phyloP scores from a whole-genome alignment of 1,140 invertebrate genomes.

The Papilio xuthus region DNA sequence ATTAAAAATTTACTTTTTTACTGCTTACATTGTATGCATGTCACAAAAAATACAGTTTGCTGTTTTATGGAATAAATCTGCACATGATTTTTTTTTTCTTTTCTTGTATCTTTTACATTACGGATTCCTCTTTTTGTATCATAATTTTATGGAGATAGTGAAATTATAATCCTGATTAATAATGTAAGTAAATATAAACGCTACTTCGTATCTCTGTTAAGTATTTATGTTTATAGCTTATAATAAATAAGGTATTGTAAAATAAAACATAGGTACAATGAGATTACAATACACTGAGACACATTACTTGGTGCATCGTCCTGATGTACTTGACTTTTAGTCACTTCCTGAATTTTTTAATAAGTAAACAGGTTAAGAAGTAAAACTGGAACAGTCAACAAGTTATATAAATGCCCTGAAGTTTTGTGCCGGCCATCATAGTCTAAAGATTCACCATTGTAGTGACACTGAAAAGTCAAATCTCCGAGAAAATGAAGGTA shows the following conservation, averaged over 20 bases:
- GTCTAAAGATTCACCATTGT: conserved; percentile 53
- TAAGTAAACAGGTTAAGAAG: conserved; percentile 55
- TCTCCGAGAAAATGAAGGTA: conserved; percentile 62
- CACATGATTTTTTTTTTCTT: not conserved
- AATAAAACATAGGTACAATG: conserved; percentile 29
- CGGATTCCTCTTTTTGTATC: not conserved
- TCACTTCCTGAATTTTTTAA: conserved; percentile 72
- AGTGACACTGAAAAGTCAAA: conserved; percentile 54
- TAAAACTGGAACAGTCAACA: conserved; percentile 63
- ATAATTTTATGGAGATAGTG: conserved; percentile 40
- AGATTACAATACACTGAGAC: conserved; percentile 40
- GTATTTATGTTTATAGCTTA: conserved; percentile 36
- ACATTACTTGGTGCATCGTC: conserved; percentile 61
- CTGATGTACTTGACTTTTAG: conserved; percentile 71
- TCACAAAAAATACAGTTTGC: conserved; percentile 9
- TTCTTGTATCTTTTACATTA: not conserved
- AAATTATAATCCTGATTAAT: conserved; percentile 42
- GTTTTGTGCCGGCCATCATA: conserved; percentile 51
- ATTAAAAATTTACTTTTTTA: not conserved
- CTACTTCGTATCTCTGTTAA: not conserved
- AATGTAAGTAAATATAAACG: not conserved
- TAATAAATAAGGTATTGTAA: conserved; percentile 37
- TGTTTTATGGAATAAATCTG: conserved; percentile 22
- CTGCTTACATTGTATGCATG: not conserved
- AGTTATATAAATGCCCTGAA: conserved; percentile 56